Base-by-base conservation (phyloP, 2,888 invertebrate species). In the Agonopterix arenella region DNA sequence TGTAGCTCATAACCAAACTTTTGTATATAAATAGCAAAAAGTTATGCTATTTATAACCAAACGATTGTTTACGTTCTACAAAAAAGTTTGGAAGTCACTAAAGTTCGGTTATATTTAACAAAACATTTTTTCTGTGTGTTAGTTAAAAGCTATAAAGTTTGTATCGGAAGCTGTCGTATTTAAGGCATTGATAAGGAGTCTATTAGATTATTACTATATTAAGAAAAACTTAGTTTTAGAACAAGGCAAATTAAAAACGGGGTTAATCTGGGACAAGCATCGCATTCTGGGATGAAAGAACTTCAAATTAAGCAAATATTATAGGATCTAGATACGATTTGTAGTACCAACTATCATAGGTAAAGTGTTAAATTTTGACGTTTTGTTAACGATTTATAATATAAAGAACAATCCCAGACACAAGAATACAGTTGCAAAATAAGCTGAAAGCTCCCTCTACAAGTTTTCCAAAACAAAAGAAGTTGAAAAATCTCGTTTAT, bases 341-440 rank as follows among this genome's bases (percentile, higher is more conserved):
- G 28, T 43, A 8, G 28, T 43, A 8, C 36, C 10, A 40, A 11
- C 11, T 11, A 11, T 40, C 11, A 10, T n/a, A 40, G 10, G 10
- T 10, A 40, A 10, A 4, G 11, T 40, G 40, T 10, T 40, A n/a
- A n/a, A 40, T n/a, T n/a, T 40, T n/a, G 40, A n/a, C 10, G 11
- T n/a, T 40, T 40, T 37, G 7, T 46, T 38, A 37, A 11, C 38
- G 37, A 40, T 11, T n/a, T n/a, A 11, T 40, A 40, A n/a, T 40
- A n/a, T 40, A 40, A 40, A 70, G 62, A 73, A 67, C 73, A 76
- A 70, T 72, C 59, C 59, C 65, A 76, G 70, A 79, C 67, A 76
- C 68, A 75, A 73, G 66, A 70, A 78, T 69, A 76, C 63, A 71
- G 62, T 75, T 68, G 70, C 78, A 69, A 74, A 73, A 74, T 58